A percentile compares a stretch with the other conserved stretches of the same genome.
Conservation (phyloP, 30 jellyfish, hydroid and myxozoan species). For the Pseudorhiza aurosa region DNA sequence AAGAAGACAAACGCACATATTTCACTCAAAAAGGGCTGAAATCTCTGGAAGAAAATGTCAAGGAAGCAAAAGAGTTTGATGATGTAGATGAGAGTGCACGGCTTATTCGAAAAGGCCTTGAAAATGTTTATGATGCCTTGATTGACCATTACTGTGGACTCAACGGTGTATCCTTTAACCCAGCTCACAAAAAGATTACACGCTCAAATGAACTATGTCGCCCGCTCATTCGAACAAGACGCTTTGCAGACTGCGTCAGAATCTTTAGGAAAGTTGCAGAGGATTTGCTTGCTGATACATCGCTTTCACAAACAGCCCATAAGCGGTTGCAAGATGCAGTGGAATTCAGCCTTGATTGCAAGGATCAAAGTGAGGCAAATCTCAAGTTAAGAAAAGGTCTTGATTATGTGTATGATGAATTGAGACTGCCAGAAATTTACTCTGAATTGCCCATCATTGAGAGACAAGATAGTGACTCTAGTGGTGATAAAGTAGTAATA, state of each 20-base stretch:
- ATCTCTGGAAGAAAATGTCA: slow-evolving; percentile 42
- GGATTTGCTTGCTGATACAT: slow-evolving; percentile 13
- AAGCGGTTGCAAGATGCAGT: slow-evolving; percentile 21
- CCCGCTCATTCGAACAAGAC: slow-evolving; percentile 33
- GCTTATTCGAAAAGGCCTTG: slow-evolving; percentile 49
- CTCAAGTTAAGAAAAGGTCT: slow-evolving; percentile 23
- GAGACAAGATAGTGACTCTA: not conserved
- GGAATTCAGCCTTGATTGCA: slow-evolving; percentile 1
- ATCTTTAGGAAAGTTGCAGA: slow-evolving; percentile 42
- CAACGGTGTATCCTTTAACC: slow-evolving; percentile 45
- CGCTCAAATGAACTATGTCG: slow-evolving; percentile 50
- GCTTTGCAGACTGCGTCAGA: slow-evolving; percentile 22
- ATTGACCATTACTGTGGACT: slow-evolving; percentile 56
- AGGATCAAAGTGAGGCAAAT: slow-evolving; percentile 11
- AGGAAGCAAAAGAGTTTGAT: slow-evolving; percentile 5
- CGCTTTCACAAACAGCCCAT: slow-evolving; percentile 3
- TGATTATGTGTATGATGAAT: slow-evolving; percentile 55
- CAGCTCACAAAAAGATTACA: slow-evolving; percentile 48
- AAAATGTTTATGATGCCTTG: slow-evolving; percentile 42
- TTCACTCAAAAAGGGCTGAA: not conserved
- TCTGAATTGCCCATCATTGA: slow-evolving; percentile 5
- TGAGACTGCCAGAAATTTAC: slow-evolving; percentile 72
- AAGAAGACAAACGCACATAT: slow-evolving; percentile 39
- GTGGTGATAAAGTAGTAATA: not conserved
- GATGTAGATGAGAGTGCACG: slow-evolving; percentile 61